Percentiles rank a stretch among this genome's conserved stretches.
These are phyloP conservation scores for Melangyna quadrimaculata DNA, from an alignment of 2,888 invertebrate species.

Conservation along the genomic window DNA sequence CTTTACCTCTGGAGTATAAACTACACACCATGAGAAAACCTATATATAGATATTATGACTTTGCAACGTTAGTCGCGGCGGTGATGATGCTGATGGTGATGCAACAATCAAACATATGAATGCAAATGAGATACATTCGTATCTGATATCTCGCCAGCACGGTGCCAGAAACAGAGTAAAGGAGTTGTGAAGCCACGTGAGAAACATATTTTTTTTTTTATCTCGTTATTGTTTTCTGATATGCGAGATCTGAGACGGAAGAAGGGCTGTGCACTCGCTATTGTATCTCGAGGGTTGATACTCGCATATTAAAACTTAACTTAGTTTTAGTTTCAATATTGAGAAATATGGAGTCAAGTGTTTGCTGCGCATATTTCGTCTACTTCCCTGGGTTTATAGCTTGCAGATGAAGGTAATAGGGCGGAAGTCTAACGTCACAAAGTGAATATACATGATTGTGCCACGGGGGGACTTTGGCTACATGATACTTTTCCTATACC, in stretches of 20 bases:
- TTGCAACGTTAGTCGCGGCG: neutral
- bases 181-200: conserved; percentile 53
- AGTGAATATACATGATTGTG: conserved; percentile 13
- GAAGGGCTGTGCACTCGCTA: neutral
- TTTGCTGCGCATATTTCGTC: conserved; percentile 44
- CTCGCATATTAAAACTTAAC: conserved; percentile 28
- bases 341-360: conserved; percentile 56
- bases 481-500: neutral
- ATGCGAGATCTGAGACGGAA: neutral
- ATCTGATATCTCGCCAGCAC: conserved; percentile 40
- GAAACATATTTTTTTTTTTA: conserved; percentile 5
- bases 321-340: conserved; percentile 57
- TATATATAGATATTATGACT: neutral
- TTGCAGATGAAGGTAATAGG: neutral
- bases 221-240: conserved; percentile 37
- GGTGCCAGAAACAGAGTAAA: neutral
- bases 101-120: conserved; percentile 59
- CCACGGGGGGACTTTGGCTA: neutral
- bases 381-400: conserved; percentile 17
- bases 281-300: conserved; percentile 13
- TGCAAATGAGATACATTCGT: conserved; percentile 60
- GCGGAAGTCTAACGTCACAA: conserved; percentile 5
- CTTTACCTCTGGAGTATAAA: neutral
- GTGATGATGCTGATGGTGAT: conserved; percentile 37
- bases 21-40: neutral